These are phyloP conservation scores for Malachius bipustulatus DNA, from an alignment of 2,888 invertebrate species.

Conservation along the genomic window DNA sequence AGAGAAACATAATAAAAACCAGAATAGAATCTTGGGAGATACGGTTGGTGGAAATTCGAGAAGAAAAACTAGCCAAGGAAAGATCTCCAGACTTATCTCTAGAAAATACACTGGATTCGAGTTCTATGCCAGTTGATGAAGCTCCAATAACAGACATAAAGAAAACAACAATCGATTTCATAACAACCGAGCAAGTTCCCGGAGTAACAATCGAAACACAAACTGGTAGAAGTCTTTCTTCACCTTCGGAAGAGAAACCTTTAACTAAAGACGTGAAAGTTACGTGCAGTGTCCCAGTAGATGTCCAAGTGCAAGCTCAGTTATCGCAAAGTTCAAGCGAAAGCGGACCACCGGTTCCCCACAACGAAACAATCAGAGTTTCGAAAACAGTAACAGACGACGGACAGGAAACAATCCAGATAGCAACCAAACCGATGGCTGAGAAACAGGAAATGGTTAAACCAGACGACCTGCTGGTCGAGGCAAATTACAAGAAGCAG, in stretches of 20 bases:
- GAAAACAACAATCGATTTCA: slow-evolving; percentile 19
- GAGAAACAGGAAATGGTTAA: slow-evolving; percentile 38
- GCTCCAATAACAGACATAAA: slow-evolving; percentile 29
- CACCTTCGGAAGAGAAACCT: slow-evolving; percentile 28
- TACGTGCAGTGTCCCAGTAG: slow-evolving; percentile 43
- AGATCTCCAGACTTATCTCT: slow-evolving; percentile 38
- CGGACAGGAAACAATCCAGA: slow-evolving; percentile 60
- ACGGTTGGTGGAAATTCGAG: slow-evolving; percentile 34
- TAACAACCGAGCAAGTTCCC: slow-evolving; percentile 21
- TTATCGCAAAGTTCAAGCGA: slow-evolving; percentile 25
- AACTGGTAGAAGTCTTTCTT: slow-evolving; percentile 50
- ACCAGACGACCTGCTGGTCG: slow-evolving; percentile 51
- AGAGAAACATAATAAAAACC: slow-evolving; percentile 47
- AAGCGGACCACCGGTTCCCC: slow-evolving; percentile 34
- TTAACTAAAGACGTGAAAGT: slow-evolving; percentile 41
- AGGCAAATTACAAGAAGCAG: slow-evolving; percentile 55
- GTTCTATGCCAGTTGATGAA: slow-evolving; percentile 61
- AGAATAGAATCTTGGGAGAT: slow-evolving; percentile 45
- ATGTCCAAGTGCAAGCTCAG: slow-evolving; percentile 48
- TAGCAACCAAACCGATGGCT: slow-evolving; percentile 49
- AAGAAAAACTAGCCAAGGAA: slow-evolving; percentile 27
- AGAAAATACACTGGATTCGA: slow-evolving; percentile 55
- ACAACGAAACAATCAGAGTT: slow-evolving; percentile 53
- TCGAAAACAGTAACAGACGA: slow-evolving; percentile 50
- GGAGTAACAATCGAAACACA: slow-evolving; percentile 49